A percentile compares a stretch with the other conserved stretches of the same genome.
phyloP scores from a whole-genome alignment of 2,888 invertebrate species.

The Hydriomena furcata region DNA sequence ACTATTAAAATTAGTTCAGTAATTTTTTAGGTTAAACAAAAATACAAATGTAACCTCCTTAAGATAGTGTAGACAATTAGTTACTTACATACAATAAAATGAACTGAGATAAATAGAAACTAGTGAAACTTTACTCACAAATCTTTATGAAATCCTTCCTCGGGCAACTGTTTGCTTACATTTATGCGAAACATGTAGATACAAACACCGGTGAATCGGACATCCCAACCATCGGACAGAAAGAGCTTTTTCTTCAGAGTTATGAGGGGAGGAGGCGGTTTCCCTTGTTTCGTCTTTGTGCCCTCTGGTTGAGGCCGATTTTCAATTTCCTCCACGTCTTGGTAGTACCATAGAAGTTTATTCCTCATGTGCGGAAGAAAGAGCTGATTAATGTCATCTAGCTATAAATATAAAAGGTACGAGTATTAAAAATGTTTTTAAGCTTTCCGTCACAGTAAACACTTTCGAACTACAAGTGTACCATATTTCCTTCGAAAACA shows the following conservation, averaged over 20 bases:
- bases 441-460: not conserved
- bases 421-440: too few species aligned
- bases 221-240: slow-evolving; percentile 93
- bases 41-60: too few species aligned
- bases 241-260: slow-evolving; percentile 90
- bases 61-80: too few species aligned
- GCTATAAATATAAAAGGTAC: slow-evolving; percentile 65
- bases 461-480: slow-evolving; percentile 45
- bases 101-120: too few species aligned
- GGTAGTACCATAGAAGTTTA: slow-evolving; percentile 94
- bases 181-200: slow-evolving; percentile 94
- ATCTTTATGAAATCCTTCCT: slow-evolving; percentile 96
- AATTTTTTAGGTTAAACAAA: too few species aligned
- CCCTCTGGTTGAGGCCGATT: slow-evolving; percentile 73
- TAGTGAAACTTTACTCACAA: too few species aligned
- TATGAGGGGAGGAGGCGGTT: slow-evolving; percentile 69
- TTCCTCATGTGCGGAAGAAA: slow-evolving; percentile 93
- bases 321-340: slow-evolving; percentile 90
- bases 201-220: slow-evolving; percentile 91
- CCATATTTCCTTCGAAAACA: slow-evolving; percentile 95
- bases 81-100: too few species aligned
- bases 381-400: slow-evolving; percentile 94
- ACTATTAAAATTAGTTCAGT: too few species aligned
- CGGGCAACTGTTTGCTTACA: slow-evolving; percentile 92
- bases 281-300: slow-evolving; percentile 76